Conservation (phyloP, 2,113 vertebrate genomes). For the Albula goreensis region DNA sequence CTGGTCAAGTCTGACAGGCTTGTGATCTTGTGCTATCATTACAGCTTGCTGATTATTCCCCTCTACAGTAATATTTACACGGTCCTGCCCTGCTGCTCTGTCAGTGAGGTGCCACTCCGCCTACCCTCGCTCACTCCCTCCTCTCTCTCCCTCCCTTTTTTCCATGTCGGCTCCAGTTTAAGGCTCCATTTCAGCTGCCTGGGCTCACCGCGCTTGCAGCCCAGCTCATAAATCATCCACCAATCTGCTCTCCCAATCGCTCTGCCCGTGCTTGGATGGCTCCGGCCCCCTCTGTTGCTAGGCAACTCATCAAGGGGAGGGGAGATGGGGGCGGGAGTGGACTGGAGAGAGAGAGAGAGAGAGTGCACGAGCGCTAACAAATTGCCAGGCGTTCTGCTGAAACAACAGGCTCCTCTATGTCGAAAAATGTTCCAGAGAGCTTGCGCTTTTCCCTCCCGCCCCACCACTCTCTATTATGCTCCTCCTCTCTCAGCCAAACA, state of each 20-base stretch:
- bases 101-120: slow-evolving; percentile 28
- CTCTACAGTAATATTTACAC: slow-evolving; percentile 64
- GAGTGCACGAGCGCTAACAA: slow-evolving; percentile 74
- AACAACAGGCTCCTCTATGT: slow-evolving; percentile 81
- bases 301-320: slow-evolving; percentile 75
- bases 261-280: slow-evolving; percentile 78
- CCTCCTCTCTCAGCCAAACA: slow-evolving; percentile 62
- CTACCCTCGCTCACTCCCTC: slow-evolving; percentile 30
- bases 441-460: slow-evolving; percentile 67
- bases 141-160: slow-evolving; percentile 43
- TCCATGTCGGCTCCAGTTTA: slow-evolving; percentile 66
- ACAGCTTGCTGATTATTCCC: not conserved
- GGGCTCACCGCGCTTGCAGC: slow-evolving; percentile 73
- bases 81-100: slow-evolving; percentile 37
- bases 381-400: slow-evolving; percentile 78
- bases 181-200: slow-evolving; percentile 79
- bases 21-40: not conserved
- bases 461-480: slow-evolving; percentile 37
- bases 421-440: slow-evolving; percentile 75
- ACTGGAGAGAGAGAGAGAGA: slow-evolving; percentile 27
- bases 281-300: slow-evolving; percentile 83
- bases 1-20: not conserved
- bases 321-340: slow-evolving; percentile 50
- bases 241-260: slow-evolving; percentile 82
- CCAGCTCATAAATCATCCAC: slow-evolving; percentile 88